Conservation (phyloP, 2,888 invertebrate species). For the Athalia cordata region DNA sequence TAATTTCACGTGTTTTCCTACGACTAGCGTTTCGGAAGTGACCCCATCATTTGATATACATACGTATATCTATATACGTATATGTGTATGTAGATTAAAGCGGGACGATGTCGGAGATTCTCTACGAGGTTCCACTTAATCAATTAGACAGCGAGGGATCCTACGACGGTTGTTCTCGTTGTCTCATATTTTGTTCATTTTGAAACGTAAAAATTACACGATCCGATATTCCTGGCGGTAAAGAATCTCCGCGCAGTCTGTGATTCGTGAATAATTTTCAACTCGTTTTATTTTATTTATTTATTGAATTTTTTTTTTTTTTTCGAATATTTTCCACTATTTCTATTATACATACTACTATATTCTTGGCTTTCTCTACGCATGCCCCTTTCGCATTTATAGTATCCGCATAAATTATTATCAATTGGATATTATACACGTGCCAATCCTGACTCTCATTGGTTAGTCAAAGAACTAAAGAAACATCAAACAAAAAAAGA, state of each 20-base stretch:
- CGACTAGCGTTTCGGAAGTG: no score
- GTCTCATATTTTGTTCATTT: background rate
- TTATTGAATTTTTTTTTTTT: background rate
- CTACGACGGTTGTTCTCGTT: background rate
- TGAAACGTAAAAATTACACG: background rate
- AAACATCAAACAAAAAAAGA: no score
- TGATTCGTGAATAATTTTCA: background rate
- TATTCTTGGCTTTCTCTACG: slow-evolving; percentile 32
- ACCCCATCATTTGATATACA: slow-evolving; percentile 1
- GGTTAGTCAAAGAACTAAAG: background rate
- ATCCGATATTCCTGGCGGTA: background rate
- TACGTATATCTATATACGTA: slow-evolving; percentile 13
- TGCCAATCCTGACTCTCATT: slow-evolving; percentile 19
- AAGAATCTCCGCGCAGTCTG: background rate
- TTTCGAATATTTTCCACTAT: background rate
- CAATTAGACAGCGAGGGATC: background rate
- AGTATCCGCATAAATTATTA: background rate
- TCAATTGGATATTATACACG: background rate
- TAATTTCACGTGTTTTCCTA: no score
- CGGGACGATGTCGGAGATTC: slow-evolving; percentile 13
- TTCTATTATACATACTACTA: background rate
- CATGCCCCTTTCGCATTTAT: slow-evolving; percentile 3
- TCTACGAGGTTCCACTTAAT: slow-evolving; percentile 9
- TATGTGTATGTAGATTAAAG: slow-evolving; percentile 19
- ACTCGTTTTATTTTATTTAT: background rate